Conservation (phyloP, 2,113 vertebrate species). For the Sylvietta virens region DNA sequence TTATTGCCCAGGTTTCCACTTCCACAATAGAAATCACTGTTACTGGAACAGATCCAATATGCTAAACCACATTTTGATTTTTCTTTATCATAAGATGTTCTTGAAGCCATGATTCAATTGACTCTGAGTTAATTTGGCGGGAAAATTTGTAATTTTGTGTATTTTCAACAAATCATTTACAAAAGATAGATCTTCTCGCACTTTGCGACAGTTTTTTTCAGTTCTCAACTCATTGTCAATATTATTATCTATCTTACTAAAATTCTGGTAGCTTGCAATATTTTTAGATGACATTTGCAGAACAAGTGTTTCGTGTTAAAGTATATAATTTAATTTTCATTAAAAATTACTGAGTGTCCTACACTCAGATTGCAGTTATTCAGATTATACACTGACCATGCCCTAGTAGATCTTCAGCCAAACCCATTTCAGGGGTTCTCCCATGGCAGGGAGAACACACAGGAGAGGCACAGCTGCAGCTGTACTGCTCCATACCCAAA, state of each 20-base stretch:
- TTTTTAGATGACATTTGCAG: neutral
- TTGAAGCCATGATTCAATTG: neutral
- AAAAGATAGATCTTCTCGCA: neutral
- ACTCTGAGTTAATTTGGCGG: neutral
- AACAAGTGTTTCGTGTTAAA: neutral
- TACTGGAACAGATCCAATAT: neutral
- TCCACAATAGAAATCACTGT: neutral
- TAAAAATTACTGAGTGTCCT: neutral
- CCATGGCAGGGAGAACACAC: neutral
- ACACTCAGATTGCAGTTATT: neutral
- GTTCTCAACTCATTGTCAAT: neutral
- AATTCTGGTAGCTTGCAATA: neutral
- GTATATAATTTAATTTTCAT: neutral
- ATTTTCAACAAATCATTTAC: neutral
- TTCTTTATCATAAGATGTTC: neutral
- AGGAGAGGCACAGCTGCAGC: neutral
- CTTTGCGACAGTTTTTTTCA: neutral
- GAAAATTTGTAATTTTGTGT: neutral
- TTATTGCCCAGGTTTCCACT: neutral
- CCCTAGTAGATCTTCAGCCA: neutral
- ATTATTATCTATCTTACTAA: neutral
- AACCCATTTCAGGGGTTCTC: neutral
- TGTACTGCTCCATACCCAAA: neutral
- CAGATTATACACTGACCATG: neutral
- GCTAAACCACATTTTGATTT: neutral